Evolutionary conservation across 2,888 invertebrate genomes (phyloP).

Genomic region (Hyles lineata): DNA sequence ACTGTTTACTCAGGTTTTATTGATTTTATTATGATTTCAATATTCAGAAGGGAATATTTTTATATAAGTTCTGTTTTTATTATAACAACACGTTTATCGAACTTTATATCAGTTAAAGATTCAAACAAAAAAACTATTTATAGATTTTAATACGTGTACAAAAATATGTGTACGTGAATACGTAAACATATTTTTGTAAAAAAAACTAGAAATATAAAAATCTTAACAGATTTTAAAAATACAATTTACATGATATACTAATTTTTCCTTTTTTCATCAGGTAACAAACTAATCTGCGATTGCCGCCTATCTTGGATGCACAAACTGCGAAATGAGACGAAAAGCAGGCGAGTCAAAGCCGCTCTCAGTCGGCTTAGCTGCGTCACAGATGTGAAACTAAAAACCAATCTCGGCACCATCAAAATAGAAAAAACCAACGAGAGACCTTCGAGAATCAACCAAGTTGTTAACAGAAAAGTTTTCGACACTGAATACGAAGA

Average conservation of each 20-base stretch:
- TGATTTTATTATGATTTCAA: too few species aligned
- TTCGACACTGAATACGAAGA: slow-evolving; percentile 62
- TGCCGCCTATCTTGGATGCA: slow-evolving; percentile 93
- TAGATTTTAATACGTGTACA: too few species aligned
- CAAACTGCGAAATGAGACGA: slow-evolving; percentile 89
- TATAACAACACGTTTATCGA: too few species aligned
- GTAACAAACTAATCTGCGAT: slow-evolving; percentile 92
- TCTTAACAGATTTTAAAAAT: too few species aligned
- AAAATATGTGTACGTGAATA: too few species aligned
- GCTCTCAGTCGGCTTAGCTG: slow-evolving; percentile 89
- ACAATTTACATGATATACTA: neutral
- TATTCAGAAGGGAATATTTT: too few species aligned
- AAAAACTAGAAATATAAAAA: too few species aligned
- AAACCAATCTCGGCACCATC: slow-evolving; percentile 53
- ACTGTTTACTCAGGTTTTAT: too few species aligned
- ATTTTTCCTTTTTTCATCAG: slow-evolving; percentile 79
- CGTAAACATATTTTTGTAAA: too few species aligned
- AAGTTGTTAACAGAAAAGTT: slow-evolving; percentile 52
- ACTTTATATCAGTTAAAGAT: too few species aligned
- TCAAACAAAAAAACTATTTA: too few species aligned
- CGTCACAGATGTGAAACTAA: slow-evolving; percentile 82
- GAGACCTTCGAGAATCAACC: slow-evolving; percentile 46
- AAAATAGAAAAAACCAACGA: slow-evolving; percentile 55
- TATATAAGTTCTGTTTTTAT: too few species aligned
- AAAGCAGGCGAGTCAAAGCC: slow-evolving; percentile 87